Base-by-base conservation (phyloP, 2,113 vertebrate genomes). In the Lutjanus erythropterus region DNA sequence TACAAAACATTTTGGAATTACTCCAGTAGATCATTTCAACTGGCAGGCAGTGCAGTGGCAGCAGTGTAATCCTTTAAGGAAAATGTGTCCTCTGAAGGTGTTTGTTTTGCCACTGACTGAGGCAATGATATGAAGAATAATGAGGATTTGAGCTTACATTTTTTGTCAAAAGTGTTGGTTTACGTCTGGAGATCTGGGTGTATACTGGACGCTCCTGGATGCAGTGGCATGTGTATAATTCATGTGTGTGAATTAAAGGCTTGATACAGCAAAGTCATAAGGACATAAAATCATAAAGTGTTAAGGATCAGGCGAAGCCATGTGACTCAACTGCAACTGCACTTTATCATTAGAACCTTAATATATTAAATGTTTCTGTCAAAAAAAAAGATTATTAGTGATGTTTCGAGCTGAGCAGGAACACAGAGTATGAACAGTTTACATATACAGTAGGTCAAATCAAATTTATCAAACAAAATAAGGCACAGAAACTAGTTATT, bases 301-400 rank as follows among this genome's bases (percentile, higher is more conserved):
- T n/a, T n/a, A n/a, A n/a, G n/a, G n/a, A n/a, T n/a, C n/a, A n/a
- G n/a, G n/a, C n/a, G 4, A 50, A 62, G 71, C 71, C 58, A 62
- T n/a, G 3, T 39, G 44, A 62, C 16, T 52, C 23, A 55, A 16
- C 25, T n/a, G 44, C 33, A 39, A 73, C 33, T 50, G 23, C 58
- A 74, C 71, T 74, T 73, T 49, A 35, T 72, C 49, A 37, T 53
- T 53, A 74, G 7, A 64, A 64, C 16, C 4, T 31, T 23, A 6
- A 31, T n/a, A 42, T 3, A 18, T 2, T 21, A 35, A 52, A 29
- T 42, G 23, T n/a, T n/a, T n/a, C n/a, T n/a, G n/a, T n/a, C n/a
- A n/a, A n/a, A 23, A 27, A 33, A 33, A 55, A 29, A 52, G 4
- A 9, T 41, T 25, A 41, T 42, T 62, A 42, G 23, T 42, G 25